A percentile compares a stretch with the other conserved stretches of the same genome.
phyloP scores from a whole-genome alignment of 2,888 invertebrate genomes.

The Frankliniella intonsa region DNA sequence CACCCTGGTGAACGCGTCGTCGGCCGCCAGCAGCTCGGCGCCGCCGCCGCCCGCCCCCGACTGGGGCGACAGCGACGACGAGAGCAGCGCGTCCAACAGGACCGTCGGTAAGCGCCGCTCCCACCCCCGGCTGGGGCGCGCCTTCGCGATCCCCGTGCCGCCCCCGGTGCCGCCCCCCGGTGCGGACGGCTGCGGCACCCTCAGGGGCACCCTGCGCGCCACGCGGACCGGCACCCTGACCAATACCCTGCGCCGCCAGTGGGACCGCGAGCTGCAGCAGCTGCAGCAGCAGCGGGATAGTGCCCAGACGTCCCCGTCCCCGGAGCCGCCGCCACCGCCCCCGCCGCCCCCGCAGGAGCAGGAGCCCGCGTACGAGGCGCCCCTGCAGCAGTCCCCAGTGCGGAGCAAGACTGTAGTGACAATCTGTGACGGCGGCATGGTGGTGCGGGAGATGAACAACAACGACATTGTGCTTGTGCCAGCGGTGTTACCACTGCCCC shows the following conservation, averaged over 20 bases:
- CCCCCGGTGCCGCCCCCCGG: constrained; percentile 9
- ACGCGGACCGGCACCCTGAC: constrained; percentile 4
- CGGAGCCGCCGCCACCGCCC: not conserved
- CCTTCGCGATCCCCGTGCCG: constrained; percentile 18
- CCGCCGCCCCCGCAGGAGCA: not conserved
- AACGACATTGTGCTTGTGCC: not conserved
- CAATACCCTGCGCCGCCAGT: not conserved
- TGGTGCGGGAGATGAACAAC: constrained; percentile 11
- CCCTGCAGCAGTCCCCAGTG: not conserved
- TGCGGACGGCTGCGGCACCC: not conserved
- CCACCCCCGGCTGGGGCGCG: constrained; percentile 17
- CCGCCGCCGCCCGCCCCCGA: constrained; percentile 19
- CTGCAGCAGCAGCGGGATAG: not conserved
- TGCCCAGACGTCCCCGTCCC: not conserved
- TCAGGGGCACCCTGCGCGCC: not conserved
- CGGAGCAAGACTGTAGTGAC: constrained; percentile 6
- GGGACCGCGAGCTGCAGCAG: not conserved
- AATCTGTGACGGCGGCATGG: constrained; percentile 15
- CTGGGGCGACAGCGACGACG: constrained; percentile 21
- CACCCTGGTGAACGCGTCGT: constrained; percentile 17
- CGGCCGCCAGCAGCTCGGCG: constrained; percentile 16
- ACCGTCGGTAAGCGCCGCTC: constrained; percentile 18
- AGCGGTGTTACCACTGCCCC: not conserved
- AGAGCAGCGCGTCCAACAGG: constrained; percentile 11
- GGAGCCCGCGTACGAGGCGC: not conserved